A percentile compares a stretch with the other conserved stretches of the same genome.
phyloP scores from a whole-genome alignment of 2,888 invertebrate genomes.

The Andrena camellia region DNA sequence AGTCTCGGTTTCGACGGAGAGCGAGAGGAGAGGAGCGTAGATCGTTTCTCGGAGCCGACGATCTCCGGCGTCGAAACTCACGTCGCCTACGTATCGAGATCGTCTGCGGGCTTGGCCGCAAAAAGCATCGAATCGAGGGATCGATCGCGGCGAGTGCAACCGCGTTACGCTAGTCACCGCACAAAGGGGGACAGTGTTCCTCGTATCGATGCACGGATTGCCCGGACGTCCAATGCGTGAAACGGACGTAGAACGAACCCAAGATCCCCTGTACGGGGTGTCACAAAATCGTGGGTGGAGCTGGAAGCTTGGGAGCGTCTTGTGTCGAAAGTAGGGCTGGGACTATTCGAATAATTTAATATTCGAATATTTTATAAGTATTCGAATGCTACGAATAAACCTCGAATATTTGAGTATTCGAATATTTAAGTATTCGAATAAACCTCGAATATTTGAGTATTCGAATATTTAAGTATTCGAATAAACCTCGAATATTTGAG shows the following conservation, averaged over 20 bases:
- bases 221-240: not conserved
- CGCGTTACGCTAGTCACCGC: slow-evolving; percentile 70
- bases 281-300: too few relatives aligned
- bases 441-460: too few relatives aligned
- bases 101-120: slow-evolving; percentile 7
- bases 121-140: slow-evolving; percentile 31
- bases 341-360: too few relatives aligned
- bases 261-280: not conserved
- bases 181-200: slow-evolving; percentile 75
- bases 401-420: too few relatives aligned
- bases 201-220: slow-evolving; percentile 1
- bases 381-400: too few relatives aligned
- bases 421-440: too few relatives aligned
- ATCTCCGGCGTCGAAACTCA: slow-evolving; percentile 13
- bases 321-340: too few relatives aligned
- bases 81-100: slow-evolving; percentile 20
- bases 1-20: slow-evolving; percentile 48
- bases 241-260: not conserved
- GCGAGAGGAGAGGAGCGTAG: slow-evolving; percentile 31
- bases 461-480: too few relatives aligned
- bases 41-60: slow-evolving; percentile 2
- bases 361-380: too few relatives aligned
- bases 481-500: too few relatives aligned
- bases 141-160: slow-evolving; percentile 65
- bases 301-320: too few relatives aligned